These are phyloP conservation scores for Slavum lentiscoides DNA, from an alignment of 2,888 invertebrate species.

Conservation along the genomic window DNA sequence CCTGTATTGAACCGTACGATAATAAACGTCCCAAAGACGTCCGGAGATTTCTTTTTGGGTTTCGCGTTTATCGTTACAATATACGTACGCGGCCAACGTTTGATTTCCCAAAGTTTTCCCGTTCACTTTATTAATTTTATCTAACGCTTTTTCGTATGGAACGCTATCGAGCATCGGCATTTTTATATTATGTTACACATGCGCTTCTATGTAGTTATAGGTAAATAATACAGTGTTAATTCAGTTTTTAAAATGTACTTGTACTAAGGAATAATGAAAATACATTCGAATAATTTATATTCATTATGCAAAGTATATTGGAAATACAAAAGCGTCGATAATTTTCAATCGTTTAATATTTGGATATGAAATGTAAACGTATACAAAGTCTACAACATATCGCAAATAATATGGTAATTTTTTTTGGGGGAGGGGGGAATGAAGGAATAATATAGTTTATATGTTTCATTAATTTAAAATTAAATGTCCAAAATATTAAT, in stretches of 20 bases:
- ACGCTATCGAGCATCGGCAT: neutral
- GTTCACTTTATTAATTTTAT: no score
- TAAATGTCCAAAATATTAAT: no score
- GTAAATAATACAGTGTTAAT: neutral
- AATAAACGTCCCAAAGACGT: neutral
- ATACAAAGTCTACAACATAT: neutral
- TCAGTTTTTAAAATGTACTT: neutral
- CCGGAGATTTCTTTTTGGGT: neutral
- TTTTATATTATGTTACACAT: neutral
- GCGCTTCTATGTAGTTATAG: neutral
- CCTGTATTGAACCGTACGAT: neutral
- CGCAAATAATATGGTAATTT: neutral
- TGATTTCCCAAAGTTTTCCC: no score
- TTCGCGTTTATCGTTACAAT: no score
- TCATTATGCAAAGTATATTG: neutral
- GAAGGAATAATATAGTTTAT: no score
- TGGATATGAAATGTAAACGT: neutral
- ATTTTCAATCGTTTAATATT: neutral
- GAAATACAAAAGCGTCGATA: neutral
- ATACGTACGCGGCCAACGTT: no score
- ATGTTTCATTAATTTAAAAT: no score
- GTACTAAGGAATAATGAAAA: neutral
- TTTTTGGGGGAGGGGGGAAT: no score
- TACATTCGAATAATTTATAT: neutral
- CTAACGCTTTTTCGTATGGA: no score